These are phyloP conservation scores for Zele albiditarsus DNA, from an alignment of 2,888 invertebrate genomes.

Conservation along the genomic window DNA sequence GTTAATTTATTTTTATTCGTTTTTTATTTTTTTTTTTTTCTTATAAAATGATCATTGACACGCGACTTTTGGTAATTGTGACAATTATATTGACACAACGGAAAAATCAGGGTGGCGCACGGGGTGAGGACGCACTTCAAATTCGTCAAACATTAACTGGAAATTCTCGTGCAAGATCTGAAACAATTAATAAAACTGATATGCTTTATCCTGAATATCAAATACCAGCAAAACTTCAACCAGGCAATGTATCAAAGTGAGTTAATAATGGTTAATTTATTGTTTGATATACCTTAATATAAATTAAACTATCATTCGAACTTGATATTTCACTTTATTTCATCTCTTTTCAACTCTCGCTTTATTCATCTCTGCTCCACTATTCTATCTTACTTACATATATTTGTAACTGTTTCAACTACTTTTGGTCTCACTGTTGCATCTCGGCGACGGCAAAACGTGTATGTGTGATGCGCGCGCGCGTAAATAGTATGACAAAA, in stretches of 20 bases:
- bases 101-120: constrained; percentile 46
- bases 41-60: constrained; percentile 42
- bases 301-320: too few relatives aligned
- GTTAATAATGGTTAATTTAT: constrained; percentile 45
- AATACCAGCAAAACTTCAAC: constrained; percentile 67
- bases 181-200: constrained; percentile 68
- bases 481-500: constrained; percentile 50
- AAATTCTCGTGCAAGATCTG: constrained; percentile 59
- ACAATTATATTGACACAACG: constrained; percentile 42
- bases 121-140: constrained; percentile 49
- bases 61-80: constrained; percentile 38
- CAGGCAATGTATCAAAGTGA: constrained; percentile 70
- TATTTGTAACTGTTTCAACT: background rate
- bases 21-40: background rate
- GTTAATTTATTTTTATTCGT: background rate
- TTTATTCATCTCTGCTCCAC: too few relatives aligned
- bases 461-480: constrained; percentile 5
- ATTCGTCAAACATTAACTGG: constrained; percentile 39
- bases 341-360: background rate
- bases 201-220: constrained; percentile 71
- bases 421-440: too few relatives aligned
- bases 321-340: background rate
- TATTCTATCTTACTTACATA: too few relatives aligned
- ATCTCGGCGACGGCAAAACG: background rate
- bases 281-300: background rate